Base-by-base conservation (phyloP, 2,797 vertebrate species). In the Coranthus polyacanthus region DNA sequence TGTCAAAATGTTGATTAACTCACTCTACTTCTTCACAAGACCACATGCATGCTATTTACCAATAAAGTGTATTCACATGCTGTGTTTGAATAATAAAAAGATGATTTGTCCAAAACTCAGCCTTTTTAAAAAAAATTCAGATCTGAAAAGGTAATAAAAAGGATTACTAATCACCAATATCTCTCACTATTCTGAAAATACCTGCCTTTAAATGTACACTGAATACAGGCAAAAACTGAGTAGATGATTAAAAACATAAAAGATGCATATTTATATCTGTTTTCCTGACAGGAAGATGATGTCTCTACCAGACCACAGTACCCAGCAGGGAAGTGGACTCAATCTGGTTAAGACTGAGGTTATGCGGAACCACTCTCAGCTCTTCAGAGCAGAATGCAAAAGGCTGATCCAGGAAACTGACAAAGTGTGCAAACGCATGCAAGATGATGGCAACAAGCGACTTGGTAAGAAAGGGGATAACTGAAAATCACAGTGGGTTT, bases 331-430 rank as follows among this genome's bases (percentile, higher is more conserved):
- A 9, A 93, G 90, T 72, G 84, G 89, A 63, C 58, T 75, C 32
- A 90, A 88, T 29, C 86, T 88, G 41, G 82, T 81, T 54, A 85
- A 65, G 5, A 85, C 93, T 0, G 94, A 97, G 49, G 84, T 86
- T 0, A 88, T 93, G 39, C 87, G 93, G 22, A 94, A 89, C 20
- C 91, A 83, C 20, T 98, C 96, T 0, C 94, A 97, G 78, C 88
- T 88, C 20, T 68, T 93, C 44, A 88, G 84, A 38, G 91, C 89
- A 5, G 94, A 97, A 72, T 96, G 95, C 50, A 89, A 50, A 73
- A 92, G 94, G 75, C 88, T 98, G 65, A 92, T 97, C 44, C 85
- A 92, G 10, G 95, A 98, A 67, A 92, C 92, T 12, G 92, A 94
- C 60, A 95, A 90, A 77, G 77, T 84, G 4, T 93, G 94, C 21